Conservation (phyloP, 2,113 vertebrate species). For the Orthonyx spaldingii region DNA sequence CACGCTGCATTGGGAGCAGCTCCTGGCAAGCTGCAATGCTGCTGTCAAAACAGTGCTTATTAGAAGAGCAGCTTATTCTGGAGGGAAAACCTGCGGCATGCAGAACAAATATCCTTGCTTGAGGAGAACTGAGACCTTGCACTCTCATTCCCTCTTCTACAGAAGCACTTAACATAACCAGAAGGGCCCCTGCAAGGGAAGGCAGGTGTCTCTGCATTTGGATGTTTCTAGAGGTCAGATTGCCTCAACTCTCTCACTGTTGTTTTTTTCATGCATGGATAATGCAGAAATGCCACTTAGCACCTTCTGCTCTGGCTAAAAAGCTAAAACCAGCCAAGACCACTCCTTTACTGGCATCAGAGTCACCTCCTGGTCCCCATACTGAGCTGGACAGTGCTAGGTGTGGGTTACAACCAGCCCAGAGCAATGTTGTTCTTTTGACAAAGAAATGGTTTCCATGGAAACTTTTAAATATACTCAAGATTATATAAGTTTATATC, state of each 20-base stretch:
- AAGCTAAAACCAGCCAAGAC: background rate
- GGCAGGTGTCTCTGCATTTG: background rate
- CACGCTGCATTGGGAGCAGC: background rate
- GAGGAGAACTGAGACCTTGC: background rate
- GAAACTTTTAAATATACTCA: constrained; percentile 56
- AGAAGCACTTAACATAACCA: background rate
- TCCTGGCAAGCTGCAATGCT: background rate
- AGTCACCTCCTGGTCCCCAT: background rate
- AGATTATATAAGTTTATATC: constrained; percentile 55
- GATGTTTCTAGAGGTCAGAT: background rate
- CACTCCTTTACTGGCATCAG: background rate
- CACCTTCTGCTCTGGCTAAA: background rate
- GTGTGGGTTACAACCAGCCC: constrained; percentile 10
- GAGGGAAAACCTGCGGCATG: background rate
- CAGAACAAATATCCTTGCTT: background rate
- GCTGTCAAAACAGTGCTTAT: constrained; percentile 17
- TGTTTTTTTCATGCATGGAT: background rate
- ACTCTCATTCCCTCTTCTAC: background rate
- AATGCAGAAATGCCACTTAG: background rate
- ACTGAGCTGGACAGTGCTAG: background rate
- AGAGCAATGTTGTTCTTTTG: constrained; percentile 40
- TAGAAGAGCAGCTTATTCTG: background rate
- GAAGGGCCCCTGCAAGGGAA: background rate
- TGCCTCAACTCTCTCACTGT: background rate
- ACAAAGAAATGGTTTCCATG: constrained; percentile 55